Conservation (phyloP, 2,113 vertebrate genomes). For the Burhinus bistriatus region DNA sequence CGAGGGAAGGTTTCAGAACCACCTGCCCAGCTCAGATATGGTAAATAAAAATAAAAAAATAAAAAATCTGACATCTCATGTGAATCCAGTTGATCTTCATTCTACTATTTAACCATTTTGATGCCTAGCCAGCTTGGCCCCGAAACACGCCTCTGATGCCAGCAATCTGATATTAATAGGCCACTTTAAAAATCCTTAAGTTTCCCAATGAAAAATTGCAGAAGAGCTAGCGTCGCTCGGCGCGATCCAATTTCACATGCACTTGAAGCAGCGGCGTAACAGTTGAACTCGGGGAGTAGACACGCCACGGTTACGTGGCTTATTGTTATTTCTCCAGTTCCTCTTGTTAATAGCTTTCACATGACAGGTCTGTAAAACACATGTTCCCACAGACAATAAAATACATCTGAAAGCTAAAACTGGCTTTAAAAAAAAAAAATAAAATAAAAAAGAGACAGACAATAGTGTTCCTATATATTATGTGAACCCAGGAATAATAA, state of each 20-base stretch:
- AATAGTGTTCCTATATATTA: conserved; percentile 47
- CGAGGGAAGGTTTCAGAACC: background rate
- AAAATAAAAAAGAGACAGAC: background rate
- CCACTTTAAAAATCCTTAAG: conserved; percentile 40
- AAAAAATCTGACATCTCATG: background rate
- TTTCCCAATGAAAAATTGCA: conserved; percentile 29
- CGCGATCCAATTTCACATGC: conserved; percentile 3
- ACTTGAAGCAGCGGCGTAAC: conserved; percentile 18
- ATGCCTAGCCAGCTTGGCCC: conserved; percentile 59
- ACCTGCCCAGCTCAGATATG: background rate
- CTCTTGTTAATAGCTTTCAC: conserved; percentile 75
- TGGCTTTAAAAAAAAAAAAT: background rate
- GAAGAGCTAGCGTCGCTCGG: background rate
- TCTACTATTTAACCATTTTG: conserved; percentile 22
- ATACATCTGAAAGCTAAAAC: conserved; percentile 70
- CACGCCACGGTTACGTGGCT: conserved; percentile 62
- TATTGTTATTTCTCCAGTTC: conserved; percentile 66
- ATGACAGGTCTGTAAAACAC: conserved; percentile 79
- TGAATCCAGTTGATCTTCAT: conserved; percentile 25
- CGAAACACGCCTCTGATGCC: background rate
- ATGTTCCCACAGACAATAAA: conserved; percentile 79
- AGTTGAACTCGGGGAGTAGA: conserved; percentile 65
- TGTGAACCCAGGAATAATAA: conserved; percentile 52
- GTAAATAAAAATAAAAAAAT: background rate
- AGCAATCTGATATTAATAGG: conserved; percentile 56